A percentile compares a stretch with the other conserved stretches of the same genome.
phyloP scores from a whole-genome alignment of 2,888 invertebrate genomes.

The Hydroisotoma schaefferi region DNA sequence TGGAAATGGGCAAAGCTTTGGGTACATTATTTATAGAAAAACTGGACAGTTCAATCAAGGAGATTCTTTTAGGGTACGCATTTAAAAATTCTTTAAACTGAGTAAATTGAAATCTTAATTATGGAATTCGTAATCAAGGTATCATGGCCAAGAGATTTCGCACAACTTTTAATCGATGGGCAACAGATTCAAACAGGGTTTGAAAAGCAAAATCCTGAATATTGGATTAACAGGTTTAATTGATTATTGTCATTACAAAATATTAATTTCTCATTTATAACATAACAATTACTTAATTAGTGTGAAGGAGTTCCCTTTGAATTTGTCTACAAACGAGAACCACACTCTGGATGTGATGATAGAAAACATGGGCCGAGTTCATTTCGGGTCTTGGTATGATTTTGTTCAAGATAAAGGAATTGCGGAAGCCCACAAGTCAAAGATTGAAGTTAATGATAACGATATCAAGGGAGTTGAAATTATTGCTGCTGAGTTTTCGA shows the following conservation, averaged over 20 bases:
- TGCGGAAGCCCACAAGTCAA: slow-evolving; percentile 51
- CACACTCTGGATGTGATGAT: slow-evolving; percentile 51
- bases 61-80: background rate
- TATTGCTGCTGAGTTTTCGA: slow-evolving; percentile 57
- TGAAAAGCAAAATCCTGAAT: slow-evolving; percentile 8
- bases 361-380: slow-evolving; percentile 55
- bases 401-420: slow-evolving; percentile 55
- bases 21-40: slow-evolving; percentile 58
- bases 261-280: no score
- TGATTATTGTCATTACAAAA: background rate
- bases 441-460: slow-evolving; percentile 52
- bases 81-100: background rate
- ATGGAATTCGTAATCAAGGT: slow-evolving; percentile 12
- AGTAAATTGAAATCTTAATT: background rate
- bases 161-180: slow-evolving; percentile 22
- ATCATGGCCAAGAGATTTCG: slow-evolving; percentile 31
- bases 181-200: slow-evolving; percentile 5
- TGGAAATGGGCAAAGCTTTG: slow-evolving; percentile 58
- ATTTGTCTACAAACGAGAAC: no score
- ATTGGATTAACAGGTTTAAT: slow-evolving; percentile 23
- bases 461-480: slow-evolving; percentile 54
- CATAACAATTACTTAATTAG: no score
- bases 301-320: slow-evolving; percentile 5
- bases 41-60: slow-evolving; percentile 9
- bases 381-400: slow-evolving; percentile 52